Base-by-base conservation (phyloP, 2,888 invertebrate species). In the Piscicola geometra region DNA sequence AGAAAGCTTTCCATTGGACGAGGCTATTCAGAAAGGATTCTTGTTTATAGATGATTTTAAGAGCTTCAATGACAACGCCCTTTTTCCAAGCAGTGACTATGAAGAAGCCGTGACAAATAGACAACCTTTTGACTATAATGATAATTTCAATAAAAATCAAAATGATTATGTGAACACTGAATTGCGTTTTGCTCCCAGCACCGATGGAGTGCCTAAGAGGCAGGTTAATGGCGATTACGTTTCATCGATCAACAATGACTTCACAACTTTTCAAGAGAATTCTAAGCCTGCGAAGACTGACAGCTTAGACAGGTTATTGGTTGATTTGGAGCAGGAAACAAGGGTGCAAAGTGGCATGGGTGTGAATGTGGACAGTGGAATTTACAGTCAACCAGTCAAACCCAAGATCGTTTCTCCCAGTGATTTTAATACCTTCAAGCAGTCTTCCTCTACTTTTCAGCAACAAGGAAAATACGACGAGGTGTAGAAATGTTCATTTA, bases 1-100 rank as follows among this genome's bases (percentile, higher is more conserved):
- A 21, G 60, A 76, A 41, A 33, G 36, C 9, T 33, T 78, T 28
- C 47, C 76, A 5, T 25, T 75, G 1, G 41, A 52, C 0, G 75
- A 72, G 12, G 76, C 76, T 21, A 36, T 75, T 9, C 69, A 66
- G 25, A 67, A 70, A 15, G 78, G 75, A 12, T 52, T 33, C 21
- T 50, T 78, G 21, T 50, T 71, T 50, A 56, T 72, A 41, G 77
- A 79, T 67, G 81, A 25, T n/a, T 30, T 47, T 28, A 1, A n/a
- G 2, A 70, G 36, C 1, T n/a, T 36, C n/a, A 15, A 70, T 70
- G 36, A 15, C 47, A 28, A 70, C 18, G 28, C 2, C 28, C 25
- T 5, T 18, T 36, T 2, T n/a, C 25, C 21, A 3, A 70, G 70
- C 70, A 35, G 12, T 0, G 5, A 3, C n/a, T 68, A n/a, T n/a